Conservation (phyloP, 2,113 vertebrate genomes). For the Oreotrochilus melanogaster region DNA sequence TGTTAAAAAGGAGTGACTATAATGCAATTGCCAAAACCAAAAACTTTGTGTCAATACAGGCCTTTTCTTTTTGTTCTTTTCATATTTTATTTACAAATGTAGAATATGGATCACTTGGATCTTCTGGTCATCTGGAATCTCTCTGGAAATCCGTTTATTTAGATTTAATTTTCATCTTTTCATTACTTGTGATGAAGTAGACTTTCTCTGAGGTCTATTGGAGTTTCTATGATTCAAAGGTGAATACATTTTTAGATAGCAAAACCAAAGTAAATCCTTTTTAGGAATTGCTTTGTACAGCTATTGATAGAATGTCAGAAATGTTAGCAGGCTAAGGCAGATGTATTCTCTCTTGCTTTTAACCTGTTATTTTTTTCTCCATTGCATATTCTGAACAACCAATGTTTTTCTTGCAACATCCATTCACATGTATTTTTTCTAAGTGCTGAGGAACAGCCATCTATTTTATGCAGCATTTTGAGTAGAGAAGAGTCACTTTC, state of each 20-base stretch:
- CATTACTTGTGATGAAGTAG: neutral
- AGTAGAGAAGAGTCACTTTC: neutral
- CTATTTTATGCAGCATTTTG: neutral
- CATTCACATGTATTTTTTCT: neutral
- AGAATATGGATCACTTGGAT: neutral
- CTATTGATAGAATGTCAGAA: neutral
- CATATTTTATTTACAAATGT: neutral
- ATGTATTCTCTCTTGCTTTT: neutral
- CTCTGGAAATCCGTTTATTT: neutral
- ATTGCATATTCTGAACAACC: neutral
- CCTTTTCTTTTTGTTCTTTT: neutral
- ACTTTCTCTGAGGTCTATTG: neutral
- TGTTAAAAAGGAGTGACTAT: neutral
- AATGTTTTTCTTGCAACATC: neutral
- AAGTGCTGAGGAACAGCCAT: neutral
- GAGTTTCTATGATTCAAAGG: neutral
- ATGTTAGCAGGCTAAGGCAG: neutral
- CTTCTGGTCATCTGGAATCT: neutral
- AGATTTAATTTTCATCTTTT: neutral
- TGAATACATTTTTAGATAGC: neutral
- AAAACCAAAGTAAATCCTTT: neutral
- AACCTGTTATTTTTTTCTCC: neutral
- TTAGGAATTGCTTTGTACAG: neutral
- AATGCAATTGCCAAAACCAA: neutral
- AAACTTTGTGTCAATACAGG: neutral